Percentiles rank a stretch among this genome's conserved stretches.
Evolutionary conservation across 2,888 invertebrate genomes (phyloP).

Genomic region (Drosophila borborema): DNA sequence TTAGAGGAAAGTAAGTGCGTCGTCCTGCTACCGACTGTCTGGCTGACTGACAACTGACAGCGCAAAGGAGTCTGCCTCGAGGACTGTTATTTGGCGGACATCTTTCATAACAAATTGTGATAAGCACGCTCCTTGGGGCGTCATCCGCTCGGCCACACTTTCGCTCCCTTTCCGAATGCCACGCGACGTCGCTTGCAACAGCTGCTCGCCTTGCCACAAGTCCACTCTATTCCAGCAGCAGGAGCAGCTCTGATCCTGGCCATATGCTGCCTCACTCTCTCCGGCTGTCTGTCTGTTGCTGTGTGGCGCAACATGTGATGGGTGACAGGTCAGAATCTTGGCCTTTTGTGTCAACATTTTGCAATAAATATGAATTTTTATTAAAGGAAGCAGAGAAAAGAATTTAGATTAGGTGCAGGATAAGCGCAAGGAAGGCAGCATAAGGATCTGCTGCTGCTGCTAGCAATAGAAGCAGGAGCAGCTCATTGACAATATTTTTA

Average conservation of each 20-base stretch:
- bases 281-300: neutral
- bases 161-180: constrained; percentile 50
- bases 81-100: constrained; percentile 5
- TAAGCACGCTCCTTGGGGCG: constrained; percentile 76
- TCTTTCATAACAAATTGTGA: constrained; percentile 67
- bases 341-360: constrained; percentile 56
- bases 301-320: constrained; percentile 59
- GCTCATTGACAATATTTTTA: neutral
- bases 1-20: constrained; percentile 47
- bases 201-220: constrained; percentile 47
- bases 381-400: constrained; percentile 39
- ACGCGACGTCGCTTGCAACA: constrained; percentile 59
- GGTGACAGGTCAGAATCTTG: constrained; percentile 60
- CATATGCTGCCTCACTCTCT: constrained; percentile 38
- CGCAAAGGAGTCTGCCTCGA: constrained; percentile 5
- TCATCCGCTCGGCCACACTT: constrained; percentile 57
- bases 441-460: neutral
- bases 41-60: constrained; percentile 78
- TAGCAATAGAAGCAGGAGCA: neutral
- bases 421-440: neutral
- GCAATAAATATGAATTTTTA: constrained; percentile 74
- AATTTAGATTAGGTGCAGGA: constrained; percentile 6
- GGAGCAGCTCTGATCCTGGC: constrained; percentile 23
- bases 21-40: constrained; percentile 17
- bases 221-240: constrained; percentile 5